Percentiles rank a stretch among this genome's conserved stretches.
These are phyloP conservation scores for Gallinago media DNA, from an alignment of 2,113 vertebrate genomes.

Conservation along the genomic window DNA sequence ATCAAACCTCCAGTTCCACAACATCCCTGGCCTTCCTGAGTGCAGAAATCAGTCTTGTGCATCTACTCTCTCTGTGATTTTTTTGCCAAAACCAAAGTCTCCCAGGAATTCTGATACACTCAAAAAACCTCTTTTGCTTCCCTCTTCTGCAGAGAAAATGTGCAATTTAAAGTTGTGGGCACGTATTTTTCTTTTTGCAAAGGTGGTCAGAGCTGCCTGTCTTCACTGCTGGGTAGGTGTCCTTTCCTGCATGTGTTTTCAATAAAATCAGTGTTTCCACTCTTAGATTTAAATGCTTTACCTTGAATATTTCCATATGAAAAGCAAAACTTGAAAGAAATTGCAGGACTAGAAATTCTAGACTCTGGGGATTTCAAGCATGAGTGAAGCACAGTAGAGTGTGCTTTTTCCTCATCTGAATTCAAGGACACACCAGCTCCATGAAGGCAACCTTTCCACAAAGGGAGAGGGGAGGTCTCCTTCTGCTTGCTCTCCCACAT, in stretches of 20 bases:
- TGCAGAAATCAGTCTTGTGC: neutral
- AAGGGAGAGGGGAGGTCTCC: neutral
- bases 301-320: constrained; percentile 21
- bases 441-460: neutral
- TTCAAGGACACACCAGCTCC: neutral
- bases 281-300: neutral
- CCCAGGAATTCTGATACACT: neutral
- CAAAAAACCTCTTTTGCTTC: neutral
- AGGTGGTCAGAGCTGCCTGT: neutral
- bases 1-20: neutral
- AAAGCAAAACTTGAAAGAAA: constrained; percentile 23
- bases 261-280: neutral
- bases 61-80: neutral
- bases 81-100: neutral
- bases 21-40: neutral
- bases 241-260: neutral
- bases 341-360: neutral
- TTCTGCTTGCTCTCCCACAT: neutral
- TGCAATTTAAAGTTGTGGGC: neutral
- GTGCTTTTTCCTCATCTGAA: neutral
- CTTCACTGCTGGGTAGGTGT: neutral
- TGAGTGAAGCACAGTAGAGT: neutral
- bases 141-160: neutral
- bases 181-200: neutral
- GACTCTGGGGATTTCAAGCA: neutral